These are phyloP conservation scores for Rynchops niger DNA, from an alignment of 2,113 vertebrate species.

Conservation along the genomic window DNA sequence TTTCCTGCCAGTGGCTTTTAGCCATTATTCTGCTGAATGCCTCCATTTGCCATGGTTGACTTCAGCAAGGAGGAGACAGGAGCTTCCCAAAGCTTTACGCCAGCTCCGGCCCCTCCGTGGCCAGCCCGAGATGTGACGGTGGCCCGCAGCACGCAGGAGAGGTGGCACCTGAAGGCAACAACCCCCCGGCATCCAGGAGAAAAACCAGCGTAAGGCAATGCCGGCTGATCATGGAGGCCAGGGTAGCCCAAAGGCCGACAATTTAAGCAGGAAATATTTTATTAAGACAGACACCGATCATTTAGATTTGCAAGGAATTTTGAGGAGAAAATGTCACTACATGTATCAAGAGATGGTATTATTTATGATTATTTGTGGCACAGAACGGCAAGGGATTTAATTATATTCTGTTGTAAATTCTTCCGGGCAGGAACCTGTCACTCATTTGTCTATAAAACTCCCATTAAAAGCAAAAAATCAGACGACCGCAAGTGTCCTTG, in stretches of 20 bases:
- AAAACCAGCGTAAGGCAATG: background rate
- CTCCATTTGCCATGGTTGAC: background rate
- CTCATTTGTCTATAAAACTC: background rate
- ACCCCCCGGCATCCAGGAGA: too few species aligned
- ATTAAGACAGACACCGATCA: background rate
- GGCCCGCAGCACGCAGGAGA: background rate
- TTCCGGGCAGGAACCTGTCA: background rate
- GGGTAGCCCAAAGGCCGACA: background rate
- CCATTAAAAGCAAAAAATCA: background rate
- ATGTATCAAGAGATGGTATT: background rate
- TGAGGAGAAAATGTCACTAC: background rate
- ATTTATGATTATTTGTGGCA: background rate
- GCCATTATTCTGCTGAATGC: background rate
- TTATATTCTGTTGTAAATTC: background rate
- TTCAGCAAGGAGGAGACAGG: background rate
- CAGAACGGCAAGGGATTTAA: background rate
- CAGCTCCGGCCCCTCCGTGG: background rate
- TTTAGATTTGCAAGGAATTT: background rate
- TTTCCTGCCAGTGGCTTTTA: background rate
- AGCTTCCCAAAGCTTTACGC: background rate
- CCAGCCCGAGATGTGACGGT: background rate
- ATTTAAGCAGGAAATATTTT: background rate
- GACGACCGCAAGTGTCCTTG: background rate
- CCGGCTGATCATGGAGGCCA: fast-evolving
- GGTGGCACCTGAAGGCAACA: fast-evolving